Evolutionary conservation across 2,113 vertebrate genomes (phyloP).

Genomic region (Elgaria multicarinata): DNA sequence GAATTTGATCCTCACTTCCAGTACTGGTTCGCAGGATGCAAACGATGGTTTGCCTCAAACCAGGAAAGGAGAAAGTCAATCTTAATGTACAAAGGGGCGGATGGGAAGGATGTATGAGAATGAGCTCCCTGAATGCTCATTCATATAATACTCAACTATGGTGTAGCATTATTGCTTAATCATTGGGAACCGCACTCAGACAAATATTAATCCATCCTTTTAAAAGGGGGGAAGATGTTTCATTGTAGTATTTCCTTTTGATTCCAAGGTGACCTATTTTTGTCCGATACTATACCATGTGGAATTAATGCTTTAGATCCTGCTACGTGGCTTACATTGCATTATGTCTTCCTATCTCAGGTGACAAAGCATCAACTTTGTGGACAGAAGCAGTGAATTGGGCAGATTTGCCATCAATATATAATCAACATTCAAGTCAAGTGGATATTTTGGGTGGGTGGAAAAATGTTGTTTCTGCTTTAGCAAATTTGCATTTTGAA

Average conservation of each 20-base stretch:
- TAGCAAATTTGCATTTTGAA: conserved; percentile 48
- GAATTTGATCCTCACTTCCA: background rate
- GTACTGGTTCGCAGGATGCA: background rate
- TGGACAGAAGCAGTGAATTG: background rate
- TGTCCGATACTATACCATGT: background rate
- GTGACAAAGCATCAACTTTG: background rate
- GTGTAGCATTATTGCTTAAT: background rate
- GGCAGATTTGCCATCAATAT: conserved; percentile 14
- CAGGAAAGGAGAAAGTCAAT: background rate
- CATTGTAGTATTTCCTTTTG: background rate
- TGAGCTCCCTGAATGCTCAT: background rate
- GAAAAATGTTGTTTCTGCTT: conserved; percentile 57
- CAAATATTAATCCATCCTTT: background rate
- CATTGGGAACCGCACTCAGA: background rate
- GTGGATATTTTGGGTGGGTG: conserved; percentile 43
- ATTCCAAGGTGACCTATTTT: background rate
- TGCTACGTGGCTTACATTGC: background rate
- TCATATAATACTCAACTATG: background rate
- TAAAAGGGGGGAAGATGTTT: background rate
- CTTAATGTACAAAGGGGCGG: background rate
- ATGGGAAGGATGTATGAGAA: background rate
- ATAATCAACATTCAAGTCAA: conserved; percentile 35
- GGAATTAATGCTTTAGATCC: background rate
- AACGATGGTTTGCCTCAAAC: background rate
- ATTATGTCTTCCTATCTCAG: background rate